phyloP scores from a whole-genome alignment of 2,888 invertebrate genomes.

The Tromatobia lineatoria region DNA sequence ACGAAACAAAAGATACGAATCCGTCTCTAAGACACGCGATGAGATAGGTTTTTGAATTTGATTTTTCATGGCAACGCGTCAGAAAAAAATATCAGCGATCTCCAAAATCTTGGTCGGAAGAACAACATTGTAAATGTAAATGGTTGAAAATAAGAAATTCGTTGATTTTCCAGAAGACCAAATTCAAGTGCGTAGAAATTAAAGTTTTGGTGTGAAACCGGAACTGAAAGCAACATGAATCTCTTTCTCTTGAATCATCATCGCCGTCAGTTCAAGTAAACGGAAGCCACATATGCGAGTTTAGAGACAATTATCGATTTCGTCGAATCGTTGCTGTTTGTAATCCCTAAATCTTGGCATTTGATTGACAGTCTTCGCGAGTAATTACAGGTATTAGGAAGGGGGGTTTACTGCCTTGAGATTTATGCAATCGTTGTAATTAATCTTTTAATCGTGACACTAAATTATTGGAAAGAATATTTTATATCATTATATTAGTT shows the following conservation, averaged over 20 bases:
- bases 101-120: slow-evolving; percentile 8
- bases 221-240: slow-evolving; percentile 52
- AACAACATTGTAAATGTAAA: slow-evolving; percentile 8
- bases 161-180: neutral
- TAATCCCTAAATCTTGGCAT: slow-evolving; percentile 44
- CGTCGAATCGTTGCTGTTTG: neutral
- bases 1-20: slow-evolving; percentile 46
- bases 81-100: slow-evolving; percentile 26
- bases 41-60: slow-evolving; percentile 29
- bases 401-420: neutral
- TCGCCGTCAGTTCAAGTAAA: slow-evolving; percentile 2
- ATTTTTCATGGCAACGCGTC: slow-evolving; percentile 10
- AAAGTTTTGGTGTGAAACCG: slow-evolving; percentile 21
- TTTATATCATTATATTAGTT: neutral
- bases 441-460: neutral
- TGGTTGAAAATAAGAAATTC: neutral
- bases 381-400: slow-evolving; percentile 35
- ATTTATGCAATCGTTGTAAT: slow-evolving; percentile 27
- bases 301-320: slow-evolving; percentile 52
- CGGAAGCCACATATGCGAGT: slow-evolving; percentile 40
- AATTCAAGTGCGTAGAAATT: neutral
- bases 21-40: slow-evolving; percentile 5
- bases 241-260: neutral
- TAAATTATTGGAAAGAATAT: neutral
- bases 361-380: slow-evolving; percentile 50